Percentiles rank a stretch among this genome's conserved stretches.
These are phyloP conservation scores for Holcopasites calliopsidis DNA, from an alignment of 1,140 invertebrate genomes.

Conservation along the genomic window DNA sequence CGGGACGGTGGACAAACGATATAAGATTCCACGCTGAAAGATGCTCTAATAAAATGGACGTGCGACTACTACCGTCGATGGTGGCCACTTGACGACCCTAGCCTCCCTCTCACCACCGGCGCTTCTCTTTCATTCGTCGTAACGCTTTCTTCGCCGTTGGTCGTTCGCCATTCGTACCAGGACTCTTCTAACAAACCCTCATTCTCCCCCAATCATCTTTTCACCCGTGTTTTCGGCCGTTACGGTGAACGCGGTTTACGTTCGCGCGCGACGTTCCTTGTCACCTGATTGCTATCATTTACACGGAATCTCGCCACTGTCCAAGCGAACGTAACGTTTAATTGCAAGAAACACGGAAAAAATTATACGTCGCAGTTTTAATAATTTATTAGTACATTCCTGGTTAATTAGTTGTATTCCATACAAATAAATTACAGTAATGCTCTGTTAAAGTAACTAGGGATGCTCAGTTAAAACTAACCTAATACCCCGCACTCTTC, in stretches of 20 bases:
- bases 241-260: conserved; percentile 62
- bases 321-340: not conserved
- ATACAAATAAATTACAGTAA: no score
- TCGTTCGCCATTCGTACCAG: conserved; percentile 9
- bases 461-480: no score
- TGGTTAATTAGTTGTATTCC: no score
- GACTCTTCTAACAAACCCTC: conserved; percentile 33
- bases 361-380: not conserved
- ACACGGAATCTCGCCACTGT: not conserved
- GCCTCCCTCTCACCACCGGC: conserved; percentile 48
- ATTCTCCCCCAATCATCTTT: conserved; percentile 25
- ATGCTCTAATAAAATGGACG: conserved; percentile 73
- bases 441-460: no score
- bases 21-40: conserved; percentile 72
- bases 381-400: no score
- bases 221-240: conserved; percentile 37
- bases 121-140: conserved; percentile 62
- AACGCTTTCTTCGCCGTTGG: conserved; percentile 42
- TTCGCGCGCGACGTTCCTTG: conserved; percentile 12
- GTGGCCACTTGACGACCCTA: conserved; percentile 70
- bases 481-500: no score
- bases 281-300: conserved; percentile 22
- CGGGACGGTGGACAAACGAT: conserved; percentile 70
- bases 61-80: conserved; percentile 43
- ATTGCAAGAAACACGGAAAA: not conserved